A percentile compares a stretch with the other conserved stretches of the same genome.
phyloP scores from a whole-genome alignment of 2,113 vertebrate species.

The Pleuronectes platessa region DNA sequence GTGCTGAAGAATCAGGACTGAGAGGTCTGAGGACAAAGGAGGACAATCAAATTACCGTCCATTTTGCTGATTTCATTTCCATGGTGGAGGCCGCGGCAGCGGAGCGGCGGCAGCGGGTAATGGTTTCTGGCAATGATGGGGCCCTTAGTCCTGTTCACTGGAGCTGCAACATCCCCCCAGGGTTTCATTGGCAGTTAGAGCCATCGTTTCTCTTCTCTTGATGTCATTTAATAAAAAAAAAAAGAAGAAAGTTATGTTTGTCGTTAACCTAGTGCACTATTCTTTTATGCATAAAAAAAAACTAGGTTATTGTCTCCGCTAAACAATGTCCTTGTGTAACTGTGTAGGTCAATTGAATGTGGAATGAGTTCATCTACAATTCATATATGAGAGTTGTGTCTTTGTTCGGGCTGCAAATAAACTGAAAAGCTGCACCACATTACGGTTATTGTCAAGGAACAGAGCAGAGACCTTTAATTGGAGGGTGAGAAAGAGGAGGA shows the following conservation, averaged over 20 bases:
- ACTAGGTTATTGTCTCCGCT: not conserved
- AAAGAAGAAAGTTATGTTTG: slow-evolving; percentile 48
- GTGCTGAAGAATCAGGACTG: slow-evolving; percentile 18
- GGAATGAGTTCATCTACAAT: slow-evolving; percentile 52
- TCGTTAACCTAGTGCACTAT: slow-evolving; percentile 40
- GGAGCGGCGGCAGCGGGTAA: slow-evolving; percentile 61
- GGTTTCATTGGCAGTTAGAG: slow-evolving; percentile 65
- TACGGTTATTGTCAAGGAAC: slow-evolving; percentile 15
- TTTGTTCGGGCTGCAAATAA: slow-evolving; percentile 31
- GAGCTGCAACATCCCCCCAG: slow-evolving; percentile 75
- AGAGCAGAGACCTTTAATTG: slow-evolving; percentile 54
- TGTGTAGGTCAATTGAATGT: slow-evolving; percentile 43
- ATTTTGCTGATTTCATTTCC: slow-evolving; percentile 68
- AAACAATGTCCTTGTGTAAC: slow-evolving; percentile 44
- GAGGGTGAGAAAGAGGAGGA: slow-evolving; percentile 32
- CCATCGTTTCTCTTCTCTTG: slow-evolving; percentile 52
- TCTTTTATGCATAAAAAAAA: slow-evolving; percentile 33
- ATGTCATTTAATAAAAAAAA: slow-evolving; percentile 49
- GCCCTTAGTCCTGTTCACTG: slow-evolving; percentile 79
- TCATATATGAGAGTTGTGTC: slow-evolving; percentile 23
- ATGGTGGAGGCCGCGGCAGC: slow-evolving; percentile 41
- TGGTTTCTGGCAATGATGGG: slow-evolving; percentile 71
- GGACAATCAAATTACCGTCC: slow-evolving; percentile 58
- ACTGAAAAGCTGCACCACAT: slow-evolving; percentile 14
- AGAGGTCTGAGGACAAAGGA: slow-evolving; percentile 55